phyloP scores from a whole-genome alignment of 2,113 vertebrate species.

The Ceyx margarethae region DNA sequence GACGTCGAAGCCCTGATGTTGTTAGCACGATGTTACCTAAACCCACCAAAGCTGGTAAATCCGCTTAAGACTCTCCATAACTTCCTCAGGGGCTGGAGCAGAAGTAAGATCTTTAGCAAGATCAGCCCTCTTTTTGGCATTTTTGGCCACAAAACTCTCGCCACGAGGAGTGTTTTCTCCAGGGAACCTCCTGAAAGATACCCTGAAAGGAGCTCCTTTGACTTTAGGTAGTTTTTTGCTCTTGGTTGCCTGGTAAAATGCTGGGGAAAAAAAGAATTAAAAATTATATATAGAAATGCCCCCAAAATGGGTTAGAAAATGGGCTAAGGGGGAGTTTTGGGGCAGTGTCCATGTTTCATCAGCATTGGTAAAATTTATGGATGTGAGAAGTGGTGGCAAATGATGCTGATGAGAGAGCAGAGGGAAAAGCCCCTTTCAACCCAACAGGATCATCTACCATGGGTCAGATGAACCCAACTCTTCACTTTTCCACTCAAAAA shows the following conservation, averaged over 20 bases:
- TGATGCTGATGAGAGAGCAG: neutral
- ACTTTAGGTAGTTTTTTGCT: neutral
- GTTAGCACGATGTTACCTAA: neutral
- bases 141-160: neutral
- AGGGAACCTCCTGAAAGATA: neutral
- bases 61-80: neutral
- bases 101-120: neutral
- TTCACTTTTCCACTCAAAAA: neutral
- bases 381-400: neutral
- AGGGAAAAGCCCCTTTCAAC: rapidly evolving
- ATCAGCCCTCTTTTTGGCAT: neutral
- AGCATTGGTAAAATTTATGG: rapidly evolving
- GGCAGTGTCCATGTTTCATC: neutral
- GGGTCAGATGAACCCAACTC: neutral
- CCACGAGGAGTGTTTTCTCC: neutral
- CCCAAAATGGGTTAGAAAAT: neutral
- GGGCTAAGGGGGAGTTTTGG: neutral
- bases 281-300: neutral
- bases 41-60: conserved; percentile 29
- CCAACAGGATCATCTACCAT: neutral
- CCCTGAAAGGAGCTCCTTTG: neutral
- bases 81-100: neutral
- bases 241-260: neutral
- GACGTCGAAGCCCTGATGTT: neutral
- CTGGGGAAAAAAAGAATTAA: neutral